Base-by-base conservation (phyloP, 2,113 vertebrate species). In the Hemibagrus wyckioides region DNA sequence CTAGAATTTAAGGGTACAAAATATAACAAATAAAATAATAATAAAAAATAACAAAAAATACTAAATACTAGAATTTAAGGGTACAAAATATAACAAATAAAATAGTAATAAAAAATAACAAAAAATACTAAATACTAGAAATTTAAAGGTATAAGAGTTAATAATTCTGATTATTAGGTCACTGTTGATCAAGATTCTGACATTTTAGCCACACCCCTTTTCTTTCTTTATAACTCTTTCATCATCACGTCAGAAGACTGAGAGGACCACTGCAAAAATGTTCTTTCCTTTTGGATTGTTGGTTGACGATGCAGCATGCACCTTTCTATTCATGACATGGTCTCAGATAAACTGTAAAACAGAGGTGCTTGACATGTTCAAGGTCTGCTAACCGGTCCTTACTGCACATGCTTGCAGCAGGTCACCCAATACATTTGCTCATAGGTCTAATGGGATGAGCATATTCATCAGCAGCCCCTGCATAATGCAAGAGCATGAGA, bases 401-500 rank as follows among this genome's bases (percentile, higher is more conserved):
- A 33, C 50, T 3, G 33, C 21, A 25, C 4, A 4, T 56, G 79
- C 30, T 39, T 57, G 79, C 54, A 39, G 30, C 21, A 25, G 79
- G 54, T 80, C 79, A 80, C 33, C 3, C 33, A 59, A 41, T 25
- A 41, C 19, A 2, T 59, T 81, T 39, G 4, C 33, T 59, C 13
- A 5, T 41, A 80, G 79, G 5, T 81, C 23, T 81, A 59, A 81
- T 81, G 39, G 61, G 44, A 50, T 33, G 39, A 17, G 59, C 85
- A 84, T 84, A 86, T 89, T 86, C 73, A 86, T 84, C 59, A 83
- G 73, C 28, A 17, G 10, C 15, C 50, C 14, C 48, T 84, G 59
- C 63, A 88, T 88, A 88, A 88, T 88, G 65, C 83, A 88, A 67
- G 25, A 71, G 76, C 50, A 59, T 71, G 50, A 59, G 67, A 48